Evolutionary conservation across 2,888 invertebrate species (phyloP).

Genomic region (Pasiphila rectangulata): DNA sequence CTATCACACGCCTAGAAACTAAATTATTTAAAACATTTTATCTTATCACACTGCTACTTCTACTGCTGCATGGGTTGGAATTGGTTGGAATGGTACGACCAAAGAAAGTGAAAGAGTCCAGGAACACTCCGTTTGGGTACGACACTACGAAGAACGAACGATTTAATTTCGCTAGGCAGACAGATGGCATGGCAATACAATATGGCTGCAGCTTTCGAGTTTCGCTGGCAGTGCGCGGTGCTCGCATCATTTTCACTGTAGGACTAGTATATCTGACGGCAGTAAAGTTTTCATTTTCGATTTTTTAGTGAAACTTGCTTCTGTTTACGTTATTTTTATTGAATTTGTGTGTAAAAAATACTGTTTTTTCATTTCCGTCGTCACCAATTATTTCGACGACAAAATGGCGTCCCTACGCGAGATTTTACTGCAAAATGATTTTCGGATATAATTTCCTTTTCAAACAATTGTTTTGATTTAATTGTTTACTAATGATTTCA

Average conservation of each 20-base stretch:
- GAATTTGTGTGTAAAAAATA: constrained; percentile 61
- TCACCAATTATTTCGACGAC: constrained; percentile 80
- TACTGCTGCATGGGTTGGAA: too few species aligned
- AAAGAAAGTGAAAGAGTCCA: too few species aligned
- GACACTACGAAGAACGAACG: background rate
- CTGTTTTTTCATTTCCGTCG: constrained; percentile 71
- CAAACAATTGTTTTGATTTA: constrained; percentile 55
- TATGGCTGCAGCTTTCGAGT: constrained; percentile 79
- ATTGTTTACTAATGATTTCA: constrained; percentile 52
- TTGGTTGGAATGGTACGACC: too few species aligned
- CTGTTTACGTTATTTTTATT: constrained; percentile 64
- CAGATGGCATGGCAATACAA: constrained; percentile 75
- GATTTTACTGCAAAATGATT: constrained; percentile 75
- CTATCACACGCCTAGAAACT: too few species aligned
- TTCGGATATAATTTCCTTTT: constrained; percentile 60
- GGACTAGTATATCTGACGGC: constrained; percentile 71
- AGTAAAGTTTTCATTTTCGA: constrained; percentile 71
- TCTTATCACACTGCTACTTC: too few species aligned
- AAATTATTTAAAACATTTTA: too few species aligned
- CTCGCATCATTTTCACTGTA: constrained; percentile 68
- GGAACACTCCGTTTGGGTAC: too few species aligned
- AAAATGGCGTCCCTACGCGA: constrained; percentile 81
- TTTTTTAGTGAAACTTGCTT: constrained; percentile 68
- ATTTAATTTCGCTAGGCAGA: constrained; percentile 44
- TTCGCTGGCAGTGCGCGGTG: constrained; percentile 77